Base-by-base conservation (phyloP, 2,113 vertebrate species). In the Mesocricetus auratus region DNA sequence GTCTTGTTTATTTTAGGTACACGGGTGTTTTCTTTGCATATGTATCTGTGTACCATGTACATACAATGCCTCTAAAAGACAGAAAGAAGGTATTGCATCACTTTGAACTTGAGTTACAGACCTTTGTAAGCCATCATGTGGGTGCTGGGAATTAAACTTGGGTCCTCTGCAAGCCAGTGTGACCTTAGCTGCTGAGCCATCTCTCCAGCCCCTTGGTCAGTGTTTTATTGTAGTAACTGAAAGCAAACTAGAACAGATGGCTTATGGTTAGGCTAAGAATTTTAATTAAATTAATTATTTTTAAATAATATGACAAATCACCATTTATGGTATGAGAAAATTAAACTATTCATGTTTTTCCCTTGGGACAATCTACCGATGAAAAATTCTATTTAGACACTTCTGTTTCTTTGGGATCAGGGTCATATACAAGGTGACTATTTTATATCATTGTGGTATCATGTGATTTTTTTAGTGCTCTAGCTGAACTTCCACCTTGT, bases 281-380 rank as follows among this genome's bases (percentile, higher is more conserved):
- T 89, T 93, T 89, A 89, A 89, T 91, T n/a, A 62, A 93, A 91
- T 92, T 81, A 91, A 75, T 94, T 91, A 60, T 79, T 50, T 85
- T 89, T 91, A 79, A 85, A 56, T 92, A 88, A 86, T 77, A 60
- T 68, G 45, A 88, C 21, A 74, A 94, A 45, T 68, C 62, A 87
- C 79, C 94, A 47, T 29, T 77, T 75, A 86, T 64, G 87, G 21
- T 78, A 93, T 82, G 77, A 88, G 24, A 89, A 86, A 68, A 73
- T 95, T 45, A 56, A 93, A 62, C 94, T 93, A 91, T 3, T 77
- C 31, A 42, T 94, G 81, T 89, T 64, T 15, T 45, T 93, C 31
- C 50, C 50, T 94, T 45, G 24, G 31, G 36, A 74, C 9, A 78
- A 42, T 39, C 26, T 79, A 36, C 74, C 90, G 73, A 47, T 69